Evolutionary conservation across 2,888 invertebrate genomes (phyloP).

Genomic region (Cataglyphis livida): DNA sequence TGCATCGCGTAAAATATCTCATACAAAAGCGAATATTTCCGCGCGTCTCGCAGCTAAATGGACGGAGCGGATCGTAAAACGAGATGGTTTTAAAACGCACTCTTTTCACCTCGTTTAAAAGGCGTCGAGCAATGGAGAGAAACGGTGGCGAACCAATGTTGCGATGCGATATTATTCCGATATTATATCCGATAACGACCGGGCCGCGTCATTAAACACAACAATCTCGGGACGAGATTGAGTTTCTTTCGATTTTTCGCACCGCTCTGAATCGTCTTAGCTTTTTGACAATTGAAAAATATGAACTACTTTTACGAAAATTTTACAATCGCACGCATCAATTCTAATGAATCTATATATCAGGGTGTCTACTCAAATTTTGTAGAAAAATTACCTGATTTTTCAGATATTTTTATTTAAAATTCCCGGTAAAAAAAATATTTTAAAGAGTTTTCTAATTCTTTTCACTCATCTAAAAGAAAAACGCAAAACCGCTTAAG

Average conservation of each 20-base stretch:
- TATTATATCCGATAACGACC: conserved; percentile 32
- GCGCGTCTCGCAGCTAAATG: conserved; percentile 3
- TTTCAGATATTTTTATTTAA: too few species aligned
- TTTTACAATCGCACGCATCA: neutral
- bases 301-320: neutral
- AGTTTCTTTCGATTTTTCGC: neutral
- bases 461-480: too few species aligned
- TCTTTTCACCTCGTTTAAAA: conserved; percentile 50
- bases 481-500: too few species aligned
- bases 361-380: too few species aligned
- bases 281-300: conserved; percentile 11
- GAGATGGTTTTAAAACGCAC: conserved; percentile 47
- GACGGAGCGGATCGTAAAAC: conserved; percentile 33
- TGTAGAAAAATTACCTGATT: too few species aligned
- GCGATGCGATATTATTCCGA: conserved; percentile 35
- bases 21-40: conserved; percentile 20
- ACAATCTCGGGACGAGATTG: conserved; percentile 29
- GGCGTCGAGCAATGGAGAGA: neutral
- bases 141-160: conserved; percentile 11
- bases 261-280: conserved; percentile 1
- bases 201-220: conserved; percentile 18
- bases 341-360: too few species aligned
- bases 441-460: too few species aligned
- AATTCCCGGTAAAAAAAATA: too few species aligned
- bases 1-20: conserved; percentile 38